These are phyloP conservation scores for Notarius quadriscutis DNA, from an alignment of 2,113 vertebrate genomes.

Conservation along the genomic window DNA sequence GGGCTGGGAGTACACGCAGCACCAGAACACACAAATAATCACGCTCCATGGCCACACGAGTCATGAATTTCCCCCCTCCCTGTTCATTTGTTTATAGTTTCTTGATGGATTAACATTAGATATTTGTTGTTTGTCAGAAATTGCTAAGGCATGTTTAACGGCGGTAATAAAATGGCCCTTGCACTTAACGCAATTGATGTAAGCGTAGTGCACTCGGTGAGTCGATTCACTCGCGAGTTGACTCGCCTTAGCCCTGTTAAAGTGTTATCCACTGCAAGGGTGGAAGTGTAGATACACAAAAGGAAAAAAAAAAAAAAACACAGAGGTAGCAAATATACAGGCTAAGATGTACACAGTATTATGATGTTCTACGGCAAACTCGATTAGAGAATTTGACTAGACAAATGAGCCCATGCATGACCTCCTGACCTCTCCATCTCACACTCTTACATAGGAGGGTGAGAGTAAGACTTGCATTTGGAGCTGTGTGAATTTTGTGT, in stretches of 20 bases:
- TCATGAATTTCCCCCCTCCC: slow-evolving; percentile 37
- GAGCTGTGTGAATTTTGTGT: slow-evolving; percentile 36
- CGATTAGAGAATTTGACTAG: slow-evolving; percentile 14
- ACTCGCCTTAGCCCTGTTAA: slow-evolving; percentile 7
- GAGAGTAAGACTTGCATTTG: slow-evolving; percentile 30
- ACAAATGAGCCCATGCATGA: background rate
- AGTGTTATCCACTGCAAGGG: background rate
- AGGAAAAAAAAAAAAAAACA: background rate
- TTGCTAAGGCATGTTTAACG: slow-evolving; percentile 47
- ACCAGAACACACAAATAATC: slow-evolving; percentile 52
- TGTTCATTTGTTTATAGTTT: slow-evolving; percentile 54
- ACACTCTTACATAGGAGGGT: background rate
- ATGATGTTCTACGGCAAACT: background rate
- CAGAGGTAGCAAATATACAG: background rate
- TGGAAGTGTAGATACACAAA: background rate
- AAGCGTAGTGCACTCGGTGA: slow-evolving; percentile 18
- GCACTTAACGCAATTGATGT: slow-evolving; percentile 47
- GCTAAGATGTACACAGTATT: background rate
- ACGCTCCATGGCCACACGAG: slow-evolving; percentile 9
- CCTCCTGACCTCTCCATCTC: slow-evolving; percentile 16
- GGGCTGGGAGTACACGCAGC: slow-evolving; percentile 33
- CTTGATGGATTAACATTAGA: slow-evolving; percentile 53
- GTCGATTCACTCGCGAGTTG: background rate
- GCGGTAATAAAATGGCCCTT: slow-evolving; percentile 31
- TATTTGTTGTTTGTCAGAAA: slow-evolving; percentile 54